Percentiles rank a stretch among this genome's conserved stretches.
These are phyloP conservation scores for Zalophus californianus DNA, from an alignment of 2,797 vertebrate genomes.

Conservation along the genomic window DNA sequence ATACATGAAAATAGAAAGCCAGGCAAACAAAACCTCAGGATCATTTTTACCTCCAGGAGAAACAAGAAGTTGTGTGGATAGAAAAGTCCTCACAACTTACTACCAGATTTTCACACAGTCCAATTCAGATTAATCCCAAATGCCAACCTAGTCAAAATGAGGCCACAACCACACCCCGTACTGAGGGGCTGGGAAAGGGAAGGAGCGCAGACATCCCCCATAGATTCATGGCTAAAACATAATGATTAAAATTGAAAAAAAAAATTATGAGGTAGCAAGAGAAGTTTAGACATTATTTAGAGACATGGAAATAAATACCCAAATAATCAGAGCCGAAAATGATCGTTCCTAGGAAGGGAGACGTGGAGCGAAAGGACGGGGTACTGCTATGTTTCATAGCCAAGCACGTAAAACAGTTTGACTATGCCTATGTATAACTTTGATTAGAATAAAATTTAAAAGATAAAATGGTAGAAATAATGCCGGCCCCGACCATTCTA, in stretches of 20 bases:
- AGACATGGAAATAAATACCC: not conserved
- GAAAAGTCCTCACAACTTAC: not conserved
- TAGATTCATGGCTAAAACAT: not conserved
- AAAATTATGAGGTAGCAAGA: not conserved
- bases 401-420: not conserved
- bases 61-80: not conserved
- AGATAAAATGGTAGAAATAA: constrained; percentile 49
- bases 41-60: not conserved
- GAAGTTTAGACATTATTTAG: not conserved
- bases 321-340: constrained; percentile 13
- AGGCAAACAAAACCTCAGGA: not conserved
- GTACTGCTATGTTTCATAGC: not conserved
- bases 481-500: not conserved
- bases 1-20: not conserved
- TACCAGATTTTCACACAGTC: not conserved
- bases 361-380: too few relatives aligned
- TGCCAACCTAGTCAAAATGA: not conserved
- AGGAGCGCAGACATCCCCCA: not conserved
- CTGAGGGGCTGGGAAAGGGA: not conserved
- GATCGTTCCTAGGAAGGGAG: not conserved
- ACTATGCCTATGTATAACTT: not conserved
- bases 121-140: not conserved
- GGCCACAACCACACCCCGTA: not conserved
- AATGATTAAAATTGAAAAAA: not conserved
- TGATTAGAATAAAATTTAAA: constrained; percentile 17